These are phyloP conservation scores for Cosmia trapezina DNA, from an alignment of 2,888 invertebrate species.

Conservation along the genomic window DNA sequence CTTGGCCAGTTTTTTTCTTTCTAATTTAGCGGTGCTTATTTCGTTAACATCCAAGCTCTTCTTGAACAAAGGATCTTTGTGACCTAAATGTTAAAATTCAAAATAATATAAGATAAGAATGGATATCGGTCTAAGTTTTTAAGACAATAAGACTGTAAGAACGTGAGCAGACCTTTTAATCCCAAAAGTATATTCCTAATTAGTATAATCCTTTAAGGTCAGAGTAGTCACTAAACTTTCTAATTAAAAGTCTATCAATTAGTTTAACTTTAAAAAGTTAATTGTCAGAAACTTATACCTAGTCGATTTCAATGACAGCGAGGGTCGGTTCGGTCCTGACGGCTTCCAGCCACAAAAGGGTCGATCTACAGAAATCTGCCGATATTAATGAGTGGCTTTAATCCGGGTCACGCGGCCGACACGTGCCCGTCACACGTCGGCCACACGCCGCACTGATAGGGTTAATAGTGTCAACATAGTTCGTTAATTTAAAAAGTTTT, in stretches of 20 bases:
- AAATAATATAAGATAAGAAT: neutral
- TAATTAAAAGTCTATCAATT: no score
- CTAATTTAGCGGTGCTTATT: no score
- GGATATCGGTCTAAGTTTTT: neutral
- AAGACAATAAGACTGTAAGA: neutral
- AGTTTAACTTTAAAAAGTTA: no score
- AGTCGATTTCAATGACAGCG: neutral
- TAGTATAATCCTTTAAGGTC: neutral
- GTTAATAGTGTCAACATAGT: conserved; percentile 57
- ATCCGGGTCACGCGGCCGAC: conserved; percentile 13
- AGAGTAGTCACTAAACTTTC: neutral
- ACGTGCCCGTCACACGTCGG: conserved; percentile 19
- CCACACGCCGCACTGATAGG: conserved; percentile 16
- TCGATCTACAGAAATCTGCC: neutral
- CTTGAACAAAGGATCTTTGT: conserved; percentile 5
- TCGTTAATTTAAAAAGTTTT: conserved; percentile 51
- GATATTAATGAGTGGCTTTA: conserved; percentile 39
- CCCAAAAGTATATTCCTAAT: conserved; percentile 8
- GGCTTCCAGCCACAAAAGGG: neutral
- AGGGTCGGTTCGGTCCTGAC: neutral
- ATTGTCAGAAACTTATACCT: neutral
- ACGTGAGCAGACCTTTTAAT: neutral
- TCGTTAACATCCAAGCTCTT: no score
- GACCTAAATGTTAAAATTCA: neutral
- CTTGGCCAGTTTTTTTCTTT: no score